Base-by-base conservation (phyloP, 2,797 vertebrate genomes). In the Craterocephalus amniculus region DNA sequence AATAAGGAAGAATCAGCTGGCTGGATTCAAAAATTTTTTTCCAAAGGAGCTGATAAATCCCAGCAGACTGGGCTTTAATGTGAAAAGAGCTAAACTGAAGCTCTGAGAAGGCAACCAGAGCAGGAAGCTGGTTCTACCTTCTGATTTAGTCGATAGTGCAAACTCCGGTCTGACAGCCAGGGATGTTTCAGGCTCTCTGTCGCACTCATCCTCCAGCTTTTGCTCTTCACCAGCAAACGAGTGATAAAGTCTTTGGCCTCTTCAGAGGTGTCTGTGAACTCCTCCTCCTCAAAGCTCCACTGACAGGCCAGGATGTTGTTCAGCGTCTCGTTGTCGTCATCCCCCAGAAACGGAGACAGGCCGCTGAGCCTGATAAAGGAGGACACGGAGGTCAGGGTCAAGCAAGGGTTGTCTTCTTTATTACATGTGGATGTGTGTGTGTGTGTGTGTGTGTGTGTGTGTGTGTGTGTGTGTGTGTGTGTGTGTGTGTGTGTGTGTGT, bases 151-250 rank as follows among this genome's bases (percentile, higher is more conserved):
- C 87, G 95, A 70, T 83, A 89, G 92, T 97, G 98, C 81, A 99
- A 94, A 67, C 80, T 93, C 78, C 83, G 93, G 86, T 98, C 96
- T 60, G 96, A 96, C 72, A 99, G 90, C 98, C 98, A 99, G 22
- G 95, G 94, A 80, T 99, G 97, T 84, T 95, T 95, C 82, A 99
- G 94, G 26, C 97, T 95, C 91, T 97, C 96, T 2, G 96, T 93
- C 3, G 98, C 97, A 40, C 97, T 98, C 94, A 99, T 96, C 85
- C 98, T 96, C 98, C 98, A 99, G 80, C 96, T 96, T 84, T 99
- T 99, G 90, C 96, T 97, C 90, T 98, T 99, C 81, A 99, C 94
- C 80, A 99, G 94, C 84, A 99, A 95, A 35, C 94, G 97, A 20
- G 95, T 94, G 88, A 99, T 96, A 86, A 99, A 99, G 87, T 99